Evolutionary conservation across 2,888 invertebrate species (phyloP).

Genomic region (Allygus modestus): DNA sequence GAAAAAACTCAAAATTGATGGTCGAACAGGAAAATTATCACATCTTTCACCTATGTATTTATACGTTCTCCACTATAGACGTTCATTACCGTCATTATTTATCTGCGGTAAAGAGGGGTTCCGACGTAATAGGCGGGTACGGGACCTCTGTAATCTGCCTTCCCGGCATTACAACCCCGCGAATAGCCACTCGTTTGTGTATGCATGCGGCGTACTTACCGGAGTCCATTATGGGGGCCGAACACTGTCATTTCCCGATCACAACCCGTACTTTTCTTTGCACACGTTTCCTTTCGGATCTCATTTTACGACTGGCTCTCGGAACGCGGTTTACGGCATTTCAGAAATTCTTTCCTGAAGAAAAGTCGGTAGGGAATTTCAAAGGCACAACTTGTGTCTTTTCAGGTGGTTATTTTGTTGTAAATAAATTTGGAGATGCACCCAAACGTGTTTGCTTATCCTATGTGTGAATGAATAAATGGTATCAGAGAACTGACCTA

Average conservation of each 20-base stretch:
- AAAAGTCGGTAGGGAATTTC: background rate
- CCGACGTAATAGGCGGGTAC: slow-evolving; percentile 60
- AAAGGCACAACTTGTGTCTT: no score
- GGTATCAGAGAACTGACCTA: no score
- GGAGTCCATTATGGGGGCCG: slow-evolving; percentile 59
- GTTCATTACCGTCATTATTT: slow-evolving; percentile 65
- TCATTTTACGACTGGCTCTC: slow-evolving; percentile 55
- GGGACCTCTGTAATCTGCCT: slow-evolving; percentile 62
- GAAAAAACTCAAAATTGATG: slow-evolving; percentile 62
- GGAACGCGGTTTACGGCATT: slow-evolving; percentile 33
- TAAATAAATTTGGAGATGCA: no score
- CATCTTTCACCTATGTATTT: slow-evolving; percentile 66
- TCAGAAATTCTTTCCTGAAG: background rate
- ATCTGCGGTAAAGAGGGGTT: slow-evolving; percentile 64
- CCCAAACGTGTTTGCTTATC: no score
- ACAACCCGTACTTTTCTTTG: slow-evolving; percentile 62
- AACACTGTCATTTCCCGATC: slow-evolving; percentile 62
- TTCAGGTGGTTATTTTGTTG: no score
- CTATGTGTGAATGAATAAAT: no score
- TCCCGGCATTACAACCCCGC: slow-evolving; percentile 54
- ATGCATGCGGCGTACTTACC: slow-evolving; percentile 63
- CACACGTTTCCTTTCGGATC: slow-evolving; percentile 58
- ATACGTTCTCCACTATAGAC: slow-evolving; percentile 62
- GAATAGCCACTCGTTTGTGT: slow-evolving; percentile 60
- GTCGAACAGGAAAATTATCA: slow-evolving; percentile 65